Evolutionary conservation across 2,888 invertebrate species (phyloP).

Genomic region (Atherix ibis): DNA sequence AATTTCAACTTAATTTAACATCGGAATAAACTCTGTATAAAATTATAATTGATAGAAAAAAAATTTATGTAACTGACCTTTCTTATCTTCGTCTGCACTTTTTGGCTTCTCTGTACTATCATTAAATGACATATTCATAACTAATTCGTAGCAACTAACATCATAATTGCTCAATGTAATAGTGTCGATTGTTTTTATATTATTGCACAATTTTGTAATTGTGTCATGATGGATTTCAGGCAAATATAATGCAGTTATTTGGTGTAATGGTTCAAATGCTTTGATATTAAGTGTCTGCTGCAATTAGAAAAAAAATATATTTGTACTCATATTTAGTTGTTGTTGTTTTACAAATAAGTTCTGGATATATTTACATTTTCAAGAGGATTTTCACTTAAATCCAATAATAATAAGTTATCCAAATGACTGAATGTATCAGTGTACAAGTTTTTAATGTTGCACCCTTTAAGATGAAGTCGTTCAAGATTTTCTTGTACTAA

Average conservation of each 20-base stretch:
- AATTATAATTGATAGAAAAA: no score
- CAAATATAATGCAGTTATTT: constrained; percentile 26
- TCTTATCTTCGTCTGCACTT: no score
- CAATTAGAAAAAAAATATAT: constrained; percentile 5
- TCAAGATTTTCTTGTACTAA: constrained; percentile 23
- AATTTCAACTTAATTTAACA: no score
- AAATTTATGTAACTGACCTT: no score
- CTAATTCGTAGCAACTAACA: constrained; percentile 29
- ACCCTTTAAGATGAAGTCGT: constrained; percentile 27
- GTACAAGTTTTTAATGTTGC: constrained; percentile 26
- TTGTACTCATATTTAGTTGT: neutral
- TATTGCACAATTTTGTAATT: constrained; percentile 25
- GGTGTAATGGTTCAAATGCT: constrained; percentile 27
- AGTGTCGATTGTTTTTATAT: constrained; percentile 26
- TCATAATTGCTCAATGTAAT: constrained; percentile 27
- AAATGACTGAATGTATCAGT: constrained; percentile 27
- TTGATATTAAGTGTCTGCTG: constrained; percentile 29
- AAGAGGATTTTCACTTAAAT: constrained; percentile 24
- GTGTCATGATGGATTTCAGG: constrained; percentile 23
- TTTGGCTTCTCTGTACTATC: neutral
- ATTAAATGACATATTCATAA: no score
- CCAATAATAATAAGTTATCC: constrained; percentile 23
- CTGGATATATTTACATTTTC: neutral
- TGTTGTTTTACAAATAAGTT: neutral
- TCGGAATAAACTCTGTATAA: no score